These are phyloP conservation scores for Bufo gargarizans DNA, from an alignment of 2,113 vertebrate species.

Conservation along the genomic window DNA sequence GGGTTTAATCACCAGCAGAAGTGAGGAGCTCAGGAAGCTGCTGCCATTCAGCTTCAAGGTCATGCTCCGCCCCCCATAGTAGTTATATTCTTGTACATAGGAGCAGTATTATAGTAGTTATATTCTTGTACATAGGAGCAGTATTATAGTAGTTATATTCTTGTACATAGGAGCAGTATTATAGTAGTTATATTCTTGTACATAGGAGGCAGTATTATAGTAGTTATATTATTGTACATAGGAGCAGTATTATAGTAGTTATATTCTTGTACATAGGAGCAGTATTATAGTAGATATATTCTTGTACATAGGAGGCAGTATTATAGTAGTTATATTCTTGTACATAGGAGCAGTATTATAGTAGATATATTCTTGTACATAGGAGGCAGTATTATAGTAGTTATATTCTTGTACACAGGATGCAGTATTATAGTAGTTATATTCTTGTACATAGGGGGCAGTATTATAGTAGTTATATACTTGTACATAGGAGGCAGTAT, in stretches of 20 bases:
- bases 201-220: neutral
- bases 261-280: neutral
- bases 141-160: no score
- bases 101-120: no score
- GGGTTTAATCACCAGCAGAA: no score
- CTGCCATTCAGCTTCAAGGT: no score
- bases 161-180: neutral
- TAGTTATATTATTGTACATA: neutral
- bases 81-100: neutral
- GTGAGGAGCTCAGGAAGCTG: no score
- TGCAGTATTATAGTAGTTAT: neutral
- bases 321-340: conserved; percentile 2
- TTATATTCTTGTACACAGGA: neutral
- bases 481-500: neutral
- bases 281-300: conserved; percentile 3
- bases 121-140: no score
- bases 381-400: conserved; percentile 1
- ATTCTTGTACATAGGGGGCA: neutral
- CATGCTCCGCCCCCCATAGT: no score
- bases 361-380: neutral
- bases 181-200: neutral
- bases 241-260: neutral
- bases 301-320: neutral
- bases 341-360: neutral
- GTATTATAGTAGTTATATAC: conserved; percentile 1